These are phyloP conservation scores for Wiebesia pumilae DNA, from an alignment of 1,140 invertebrate genomes.

Conservation along the genomic window DNA sequence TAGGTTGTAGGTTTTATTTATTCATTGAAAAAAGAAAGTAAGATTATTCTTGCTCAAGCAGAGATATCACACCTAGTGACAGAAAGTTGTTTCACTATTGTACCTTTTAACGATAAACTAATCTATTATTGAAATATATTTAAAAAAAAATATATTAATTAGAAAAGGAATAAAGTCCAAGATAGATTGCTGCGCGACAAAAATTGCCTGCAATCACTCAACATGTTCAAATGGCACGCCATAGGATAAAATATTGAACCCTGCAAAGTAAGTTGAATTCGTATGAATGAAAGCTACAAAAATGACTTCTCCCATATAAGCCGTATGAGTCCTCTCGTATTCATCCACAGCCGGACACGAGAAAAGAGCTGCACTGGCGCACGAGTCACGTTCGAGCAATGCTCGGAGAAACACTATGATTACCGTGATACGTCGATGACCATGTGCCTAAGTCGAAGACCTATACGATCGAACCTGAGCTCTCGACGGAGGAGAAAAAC, in stretches of 20 bases:
- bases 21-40: too few relatives aligned
- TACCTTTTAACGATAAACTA: too few relatives aligned
- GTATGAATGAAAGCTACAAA: neutral
- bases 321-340: neutral
- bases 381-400: slow-evolving; percentile 69
- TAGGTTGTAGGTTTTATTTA: too few relatives aligned
- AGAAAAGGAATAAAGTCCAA: too few relatives aligned
- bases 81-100: too few relatives aligned
- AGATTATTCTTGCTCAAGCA: too few relatives aligned
- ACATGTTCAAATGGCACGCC: too few relatives aligned
- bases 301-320: neutral
- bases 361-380: slow-evolving; percentile 11
- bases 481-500: neutral
- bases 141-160: too few relatives aligned
- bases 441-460: slow-evolving; percentile 56
- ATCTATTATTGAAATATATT: too few relatives aligned
- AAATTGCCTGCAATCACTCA: too few relatives aligned
- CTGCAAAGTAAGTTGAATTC: neutral
- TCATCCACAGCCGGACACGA: neutral
- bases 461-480: neutral
- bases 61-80: too few relatives aligned
- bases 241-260: neutral
- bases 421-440: slow-evolving; percentile 63
- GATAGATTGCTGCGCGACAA: too few relatives aligned
- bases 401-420: slow-evolving; percentile 69